Percentiles rank a stretch among this genome's conserved stretches.
Conservation (phyloP, 2,888 invertebrate genomes). For the Spodoptera littoralis region DNA sequence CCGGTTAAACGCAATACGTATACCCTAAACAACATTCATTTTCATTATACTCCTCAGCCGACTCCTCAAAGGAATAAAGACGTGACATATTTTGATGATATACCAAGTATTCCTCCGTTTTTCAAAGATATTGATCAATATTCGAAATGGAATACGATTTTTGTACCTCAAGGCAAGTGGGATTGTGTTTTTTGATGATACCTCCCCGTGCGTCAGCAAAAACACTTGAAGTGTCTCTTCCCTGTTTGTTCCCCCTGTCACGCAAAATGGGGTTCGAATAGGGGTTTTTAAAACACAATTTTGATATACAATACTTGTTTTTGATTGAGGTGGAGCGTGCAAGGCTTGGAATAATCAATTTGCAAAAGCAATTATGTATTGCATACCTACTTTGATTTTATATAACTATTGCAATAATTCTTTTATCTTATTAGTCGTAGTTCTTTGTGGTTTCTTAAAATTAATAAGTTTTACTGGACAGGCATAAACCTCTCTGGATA, state of each 20-base stretch:
- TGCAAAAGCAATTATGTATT: neutral
- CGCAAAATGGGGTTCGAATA: slow-evolving; percentile 29
- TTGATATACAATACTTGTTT: slow-evolving; percentile 19
- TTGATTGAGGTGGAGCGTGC: slow-evolving; percentile 14
- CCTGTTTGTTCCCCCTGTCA: slow-evolving; percentile 16
- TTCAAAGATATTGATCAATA: slow-evolving; percentile 39
- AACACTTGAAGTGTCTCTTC: slow-evolving; percentile 19
- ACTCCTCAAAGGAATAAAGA: no score
- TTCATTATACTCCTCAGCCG: no score
- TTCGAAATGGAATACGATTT: slow-evolving; percentile 49
- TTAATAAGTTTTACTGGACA: no score
- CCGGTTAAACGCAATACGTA: no score
- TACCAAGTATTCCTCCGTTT: slow-evolving; percentile 9
- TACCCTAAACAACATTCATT: no score
- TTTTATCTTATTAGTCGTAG: no score
- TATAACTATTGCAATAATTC: no score
- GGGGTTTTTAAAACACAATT: slow-evolving; percentile 44
- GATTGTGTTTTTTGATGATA: slow-evolving; percentile 48
- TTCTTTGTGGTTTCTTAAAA: no score
- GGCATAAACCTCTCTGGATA: no score
- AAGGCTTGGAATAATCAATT: slow-evolving; percentile 7
- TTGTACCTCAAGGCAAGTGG: slow-evolving; percentile 40
- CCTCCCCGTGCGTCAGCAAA: slow-evolving; percentile 50
- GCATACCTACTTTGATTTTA: no score
- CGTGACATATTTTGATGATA: no score